Conservation (phyloP, 2,888 invertebrate genomes). For the Bedellia somnulentella region DNA sequence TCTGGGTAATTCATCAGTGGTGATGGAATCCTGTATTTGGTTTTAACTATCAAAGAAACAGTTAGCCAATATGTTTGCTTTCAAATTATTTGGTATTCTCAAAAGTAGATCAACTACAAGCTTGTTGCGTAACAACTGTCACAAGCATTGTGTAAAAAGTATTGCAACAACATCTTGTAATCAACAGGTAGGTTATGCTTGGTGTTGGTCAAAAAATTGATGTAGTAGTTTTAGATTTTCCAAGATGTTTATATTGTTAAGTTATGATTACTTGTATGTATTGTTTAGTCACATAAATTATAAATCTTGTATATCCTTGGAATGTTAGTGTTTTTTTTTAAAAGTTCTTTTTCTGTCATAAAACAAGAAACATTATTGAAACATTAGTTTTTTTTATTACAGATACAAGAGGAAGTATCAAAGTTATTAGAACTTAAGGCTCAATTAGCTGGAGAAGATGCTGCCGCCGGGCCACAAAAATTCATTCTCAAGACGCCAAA, state of each 20-base stretch:
- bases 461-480: slow-evolving; percentile 65
- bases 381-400: slow-evolving; percentile 15
- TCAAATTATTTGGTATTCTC: slow-evolving; percentile 25
- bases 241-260: no score
- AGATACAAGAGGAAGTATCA: slow-evolving; percentile 86
- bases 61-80: slow-evolving; percentile 29
- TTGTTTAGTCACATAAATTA: no score
- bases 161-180: slow-evolving; percentile 42
- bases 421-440: slow-evolving; percentile 81
- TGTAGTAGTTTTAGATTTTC: no score
- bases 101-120: slow-evolving; percentile 22
- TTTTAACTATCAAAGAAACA: slow-evolving; percentile 14
- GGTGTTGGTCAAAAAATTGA: no score
- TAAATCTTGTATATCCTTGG: no score
- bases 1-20: slow-evolving; percentile 37
- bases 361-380: no score
- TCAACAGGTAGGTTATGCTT: no score
- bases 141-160: slow-evolving; percentile 27
- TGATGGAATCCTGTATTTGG: slow-evolving; percentile 36
- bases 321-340: no score
- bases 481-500: slow-evolving; percentile 89
- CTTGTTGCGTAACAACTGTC: slow-evolving; percentile 24
- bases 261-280: no score
- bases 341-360: no score
- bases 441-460: slow-evolving; percentile 64